A percentile compares a stretch with the other conserved stretches of the same genome.
These are phyloP conservation scores for Diadema setosum DNA, from an alignment of 35 echinoderm and acorn worm species.

Conservation along the genomic window DNA sequence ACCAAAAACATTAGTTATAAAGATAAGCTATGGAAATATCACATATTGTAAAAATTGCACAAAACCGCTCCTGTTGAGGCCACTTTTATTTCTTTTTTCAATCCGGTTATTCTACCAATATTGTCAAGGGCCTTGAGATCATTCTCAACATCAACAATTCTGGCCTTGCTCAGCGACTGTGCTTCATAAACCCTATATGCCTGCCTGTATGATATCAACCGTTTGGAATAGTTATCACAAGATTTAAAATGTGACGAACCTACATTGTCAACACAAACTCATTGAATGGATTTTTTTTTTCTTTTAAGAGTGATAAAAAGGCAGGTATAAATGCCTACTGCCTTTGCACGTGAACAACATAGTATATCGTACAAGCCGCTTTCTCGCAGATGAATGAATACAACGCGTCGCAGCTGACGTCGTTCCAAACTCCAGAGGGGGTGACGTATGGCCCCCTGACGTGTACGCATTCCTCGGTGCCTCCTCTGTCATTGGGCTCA, in stretches of 20 bases:
- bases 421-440: conserved; percentile 64
- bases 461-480: conserved; percentile 61
- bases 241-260: too few species aligned
- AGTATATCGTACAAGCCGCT: not conserved
- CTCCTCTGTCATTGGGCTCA: conserved; percentile 50
- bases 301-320: not conserved
- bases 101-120: too few species aligned
- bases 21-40: too few species aligned
- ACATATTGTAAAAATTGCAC: too few species aligned
- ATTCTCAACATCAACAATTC: too few species aligned
- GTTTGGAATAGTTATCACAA: too few species aligned
- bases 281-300: not conserved
- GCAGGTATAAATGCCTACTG: not conserved
- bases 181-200: too few species aligned
- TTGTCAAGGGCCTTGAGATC: too few species aligned
- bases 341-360: not conserved
- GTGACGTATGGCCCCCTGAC: conserved; percentile 34
- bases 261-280: not conserved
- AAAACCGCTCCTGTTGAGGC: too few species aligned
- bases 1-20: not conserved
- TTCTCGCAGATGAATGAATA: not conserved
- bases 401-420: not conserved
- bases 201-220: too few species aligned
- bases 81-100: too few species aligned
- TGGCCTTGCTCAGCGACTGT: too few species aligned